Conservation (phyloP, 1,140 invertebrate species). For the Condylostylus longicornis region DNA sequence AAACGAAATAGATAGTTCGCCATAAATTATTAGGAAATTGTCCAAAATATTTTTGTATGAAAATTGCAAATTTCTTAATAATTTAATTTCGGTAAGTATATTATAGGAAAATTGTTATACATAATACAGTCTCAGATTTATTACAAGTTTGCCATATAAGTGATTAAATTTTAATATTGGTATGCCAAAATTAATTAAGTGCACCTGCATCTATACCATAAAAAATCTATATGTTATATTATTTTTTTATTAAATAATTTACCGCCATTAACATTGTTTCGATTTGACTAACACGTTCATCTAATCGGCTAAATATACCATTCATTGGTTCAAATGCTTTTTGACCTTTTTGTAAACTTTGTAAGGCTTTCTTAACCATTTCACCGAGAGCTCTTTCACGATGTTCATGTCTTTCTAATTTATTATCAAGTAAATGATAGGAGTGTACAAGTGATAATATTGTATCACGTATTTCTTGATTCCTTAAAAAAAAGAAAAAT, state of each 20-base stretch:
- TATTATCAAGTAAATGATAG: conserved; percentile 61
- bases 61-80: no score
- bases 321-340: conserved; percentile 51
- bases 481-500: conserved; percentile 38
- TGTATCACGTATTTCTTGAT: conserved; percentile 66
- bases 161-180: no score
- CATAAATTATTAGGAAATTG: no score
- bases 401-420: conserved; percentile 69
- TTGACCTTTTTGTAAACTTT: conserved; percentile 53
- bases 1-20: no score
- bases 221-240: no score
- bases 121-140: no score
- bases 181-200: no score
- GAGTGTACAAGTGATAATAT: conserved; percentile 68
- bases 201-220: no score
- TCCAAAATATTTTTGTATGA: no score
- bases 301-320: conserved; percentile 44
- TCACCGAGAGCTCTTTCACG: conserved; percentile 64
- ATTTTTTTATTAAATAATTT: conserved; percentile 12
- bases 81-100: no score
- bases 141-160: no score
- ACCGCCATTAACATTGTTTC: conserved; percentile 49
- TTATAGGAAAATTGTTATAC: no score
- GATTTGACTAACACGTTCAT: conserved; percentile 51
- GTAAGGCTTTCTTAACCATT: conserved; percentile 55